These are phyloP conservation scores for Spicauda simplicius DNA, from an alignment of 2,888 invertebrate genomes.

Conservation along the genomic window DNA sequence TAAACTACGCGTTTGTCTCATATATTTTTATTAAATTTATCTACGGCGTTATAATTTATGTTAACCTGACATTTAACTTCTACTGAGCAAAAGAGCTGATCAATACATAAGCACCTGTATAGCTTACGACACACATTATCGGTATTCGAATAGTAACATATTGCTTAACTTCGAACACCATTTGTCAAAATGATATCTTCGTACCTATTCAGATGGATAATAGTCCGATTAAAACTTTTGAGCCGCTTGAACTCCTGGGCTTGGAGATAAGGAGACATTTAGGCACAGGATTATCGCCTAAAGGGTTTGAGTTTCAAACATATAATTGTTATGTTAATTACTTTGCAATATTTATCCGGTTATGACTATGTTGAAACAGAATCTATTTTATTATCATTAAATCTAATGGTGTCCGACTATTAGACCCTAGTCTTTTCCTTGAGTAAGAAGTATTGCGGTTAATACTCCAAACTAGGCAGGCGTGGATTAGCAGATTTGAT, in stretches of 20 bases:
- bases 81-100: no score
- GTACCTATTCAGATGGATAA: background rate
- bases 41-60: no score
- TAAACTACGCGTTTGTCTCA: no score
- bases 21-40: no score
- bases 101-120: background rate
- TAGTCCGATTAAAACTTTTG: constrained; percentile 11
- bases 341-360: background rate
- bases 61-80: no score
- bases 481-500: no score
- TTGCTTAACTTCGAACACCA: background rate
- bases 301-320: background rate
- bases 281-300: constrained; percentile 14
- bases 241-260: background rate
- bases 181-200: constrained; percentile 10
- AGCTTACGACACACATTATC: background rate
- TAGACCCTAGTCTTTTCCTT: no score
- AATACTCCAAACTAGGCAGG: no score
- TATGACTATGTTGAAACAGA: background rate
- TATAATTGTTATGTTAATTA: constrained; percentile 3
- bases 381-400: no score
- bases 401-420: no score
- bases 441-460: no score
- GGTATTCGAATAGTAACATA: background rate
- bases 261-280: constrained; percentile 20